phyloP scores from a whole-genome alignment of 2,113 vertebrate genomes.

The Crotalus helleri region DNA sequence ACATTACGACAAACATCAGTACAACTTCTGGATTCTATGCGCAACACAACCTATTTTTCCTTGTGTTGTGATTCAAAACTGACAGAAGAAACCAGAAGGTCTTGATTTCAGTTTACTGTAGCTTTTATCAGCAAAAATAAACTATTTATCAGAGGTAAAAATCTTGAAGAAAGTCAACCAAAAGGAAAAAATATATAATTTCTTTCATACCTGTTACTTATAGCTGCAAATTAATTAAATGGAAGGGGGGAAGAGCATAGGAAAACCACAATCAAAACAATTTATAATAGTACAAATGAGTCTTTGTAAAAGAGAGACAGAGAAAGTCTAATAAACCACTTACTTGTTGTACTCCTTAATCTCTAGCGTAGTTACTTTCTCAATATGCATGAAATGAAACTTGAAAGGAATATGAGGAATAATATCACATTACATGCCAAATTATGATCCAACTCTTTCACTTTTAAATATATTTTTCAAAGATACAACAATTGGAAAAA shows the following conservation, averaged over 20 bases:
- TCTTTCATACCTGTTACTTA: constrained; percentile 35
- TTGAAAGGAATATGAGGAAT: constrained; percentile 40
- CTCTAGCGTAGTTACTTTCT: constrained; percentile 51
- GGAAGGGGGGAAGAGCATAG: background rate
- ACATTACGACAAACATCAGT: background rate
- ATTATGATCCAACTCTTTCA: constrained; percentile 66
- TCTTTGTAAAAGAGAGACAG: constrained; percentile 50
- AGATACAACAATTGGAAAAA: constrained; percentile 78
- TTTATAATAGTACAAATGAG: background rate
- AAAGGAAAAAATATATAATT: background rate
- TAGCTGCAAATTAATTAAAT: constrained; percentile 59
- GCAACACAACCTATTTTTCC: background rate
- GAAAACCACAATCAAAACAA: constrained; percentile 34
- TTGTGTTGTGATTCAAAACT: background rate
- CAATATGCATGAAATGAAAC: constrained; percentile 43
- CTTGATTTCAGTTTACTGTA: constrained; percentile 29
- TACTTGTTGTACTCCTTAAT: constrained; percentile 49
- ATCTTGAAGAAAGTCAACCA: constrained; percentile 44
- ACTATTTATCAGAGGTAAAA: constrained; percentile 38
- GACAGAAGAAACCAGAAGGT: constrained; percentile 23
- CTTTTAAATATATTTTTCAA: constrained; percentile 74
- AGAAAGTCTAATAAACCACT: constrained; percentile 30
- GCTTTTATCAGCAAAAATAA: constrained; percentile 45
- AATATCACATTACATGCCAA: constrained; percentile 32
- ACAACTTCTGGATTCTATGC: background rate